phyloP scores from a whole-genome alignment of 2,888 invertebrate species.

The Scaptomyza tumidula region DNA sequence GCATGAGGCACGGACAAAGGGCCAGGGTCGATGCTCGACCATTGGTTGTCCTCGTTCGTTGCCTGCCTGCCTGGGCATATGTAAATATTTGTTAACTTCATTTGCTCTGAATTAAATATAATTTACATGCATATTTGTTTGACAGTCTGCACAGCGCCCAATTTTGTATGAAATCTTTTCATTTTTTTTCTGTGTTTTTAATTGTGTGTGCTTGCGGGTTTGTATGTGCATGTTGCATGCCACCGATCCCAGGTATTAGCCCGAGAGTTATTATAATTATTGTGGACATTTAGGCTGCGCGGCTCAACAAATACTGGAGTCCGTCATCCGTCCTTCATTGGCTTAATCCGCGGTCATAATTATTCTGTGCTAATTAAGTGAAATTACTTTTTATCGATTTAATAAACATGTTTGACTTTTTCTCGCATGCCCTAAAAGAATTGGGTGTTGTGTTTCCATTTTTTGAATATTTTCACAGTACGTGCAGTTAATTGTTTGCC shows the following conservation, averaged over 20 bases:
- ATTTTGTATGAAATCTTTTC: conserved; percentile 17
- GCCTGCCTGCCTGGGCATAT: conserved; percentile 36
- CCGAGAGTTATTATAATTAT: conserved; percentile 63
- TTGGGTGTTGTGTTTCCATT: conserved; percentile 30
- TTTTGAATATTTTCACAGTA: conserved; percentile 32
- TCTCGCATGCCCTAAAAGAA: conserved; percentile 14
- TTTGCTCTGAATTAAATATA: conserved; percentile 80
- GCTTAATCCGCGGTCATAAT: conserved; percentile 63
- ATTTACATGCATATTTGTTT: conserved; percentile 77
- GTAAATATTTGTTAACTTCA: conserved; percentile 81
- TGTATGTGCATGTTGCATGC: conserved; percentile 45
- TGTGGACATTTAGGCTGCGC: conserved; percentile 68
- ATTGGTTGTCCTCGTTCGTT: conserved; percentile 2
- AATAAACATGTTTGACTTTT: conserved; percentile 39
- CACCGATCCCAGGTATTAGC: conserved; percentile 38
- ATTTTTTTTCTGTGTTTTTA: not conserved
- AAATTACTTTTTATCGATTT: conserved; percentile 63
- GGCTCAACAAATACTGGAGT: conserved; percentile 10
- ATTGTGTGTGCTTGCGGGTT: conserved; percentile 16
- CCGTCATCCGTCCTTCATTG: conserved; percentile 10
- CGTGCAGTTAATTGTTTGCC: conserved; percentile 66
- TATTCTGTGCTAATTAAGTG: conserved; percentile 68
- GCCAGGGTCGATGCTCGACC: conserved; percentile 3
- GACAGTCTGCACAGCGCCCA: conserved; percentile 44
- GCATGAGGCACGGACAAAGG: conserved; percentile 33